A percentile compares a stretch with the other conserved stretches of the same genome.
These are phyloP conservation scores for Cyclophora albipunctata DNA, from an alignment of 2,888 invertebrate species.

Conservation along the genomic window DNA sequence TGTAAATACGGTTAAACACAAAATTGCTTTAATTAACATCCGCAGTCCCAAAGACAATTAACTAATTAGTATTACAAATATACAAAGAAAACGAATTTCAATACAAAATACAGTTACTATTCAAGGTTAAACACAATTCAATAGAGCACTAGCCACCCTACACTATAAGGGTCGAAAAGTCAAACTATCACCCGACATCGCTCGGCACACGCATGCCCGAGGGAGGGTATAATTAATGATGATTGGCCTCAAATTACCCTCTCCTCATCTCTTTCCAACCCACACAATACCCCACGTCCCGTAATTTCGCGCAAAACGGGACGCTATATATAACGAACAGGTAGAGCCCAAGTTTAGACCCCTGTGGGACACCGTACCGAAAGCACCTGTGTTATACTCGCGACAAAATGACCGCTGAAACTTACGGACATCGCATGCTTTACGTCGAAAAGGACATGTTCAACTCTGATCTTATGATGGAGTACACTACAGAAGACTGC, in stretches of 20 bases:
- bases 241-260: constrained; percentile 74
- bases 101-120: constrained; percentile 2
- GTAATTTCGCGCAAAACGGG: constrained; percentile 50
- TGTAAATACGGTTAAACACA: too few species aligned
- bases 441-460: constrained; percentile 67
- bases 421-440: constrained; percentile 67
- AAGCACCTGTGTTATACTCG: constrained; percentile 40
- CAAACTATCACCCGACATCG: constrained; percentile 7
- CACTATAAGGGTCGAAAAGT: constrained; percentile 28
- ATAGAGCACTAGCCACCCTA: constrained; percentile 23
- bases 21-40: too few species aligned
- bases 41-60: too few species aligned
- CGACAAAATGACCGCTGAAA: constrained; percentile 58
- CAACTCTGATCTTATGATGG: constrained; percentile 60
- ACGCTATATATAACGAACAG: constrained; percentile 66
- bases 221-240: constrained; percentile 72
- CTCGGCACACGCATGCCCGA: constrained; percentile 50
- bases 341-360: constrained; percentile 55
- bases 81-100: too few species aligned
- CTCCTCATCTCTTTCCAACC: constrained; percentile 49
- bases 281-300: constrained; percentile 23
- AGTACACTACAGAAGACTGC: constrained; percentile 62
- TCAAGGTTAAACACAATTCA: constrained; percentile 25
- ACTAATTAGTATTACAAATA: too few species aligned
- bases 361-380: constrained; percentile 50